Base-by-base conservation (phyloP, 2,888 invertebrate species). In the Altica lythri region DNA sequence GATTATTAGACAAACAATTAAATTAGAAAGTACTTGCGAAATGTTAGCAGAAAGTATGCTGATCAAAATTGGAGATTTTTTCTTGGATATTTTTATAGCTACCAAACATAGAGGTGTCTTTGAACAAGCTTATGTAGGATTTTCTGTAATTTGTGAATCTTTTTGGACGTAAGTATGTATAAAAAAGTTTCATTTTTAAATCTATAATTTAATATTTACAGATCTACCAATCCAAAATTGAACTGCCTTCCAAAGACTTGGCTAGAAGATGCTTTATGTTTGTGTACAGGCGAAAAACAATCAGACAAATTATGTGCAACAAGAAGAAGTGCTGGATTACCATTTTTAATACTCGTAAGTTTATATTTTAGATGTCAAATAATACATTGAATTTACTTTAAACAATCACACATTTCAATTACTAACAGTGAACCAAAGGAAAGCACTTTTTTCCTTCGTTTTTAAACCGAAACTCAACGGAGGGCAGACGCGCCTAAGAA, bases 61-160 rank as follows among this genome's bases (percentile, higher is more conserved):
- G 43, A 55, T 77, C 1, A 67, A 72, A 17, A 84, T 90, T 34
- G 89, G 89, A 0, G 81, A 83, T 17, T 86, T 86, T 69, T 86
- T 90, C 68, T 82, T 85, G 0, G 68, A 76, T 2, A 76, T 90
- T 25, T 80, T 92, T 16, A 78, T 84, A 0, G 83, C 86, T 72
- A 91, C 93, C 0, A 92, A 93, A 73, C 98, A 98, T 76, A 81
- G 95, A 55, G 98, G 98, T 1, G 97, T 97, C n/a, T 96, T 97
- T 75, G 97, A 98, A 72, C 92, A 95, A 75, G 94, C 93, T 0
- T 92, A 92, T 70, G 86, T 92, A 8, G 96, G 94, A 0, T 96
- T 96, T 77, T 83, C 85, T 1, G 83, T 85, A 67, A 77, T 95
- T 37, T 86, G 92, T 61, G 76, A 81, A 0, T 82, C 87, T 73